Percentiles rank a stretch among this genome's conserved stretches.
Evolutionary conservation across 2,113 vertebrate species (phyloP).

Genomic region (Pterocles gutturalis): DNA sequence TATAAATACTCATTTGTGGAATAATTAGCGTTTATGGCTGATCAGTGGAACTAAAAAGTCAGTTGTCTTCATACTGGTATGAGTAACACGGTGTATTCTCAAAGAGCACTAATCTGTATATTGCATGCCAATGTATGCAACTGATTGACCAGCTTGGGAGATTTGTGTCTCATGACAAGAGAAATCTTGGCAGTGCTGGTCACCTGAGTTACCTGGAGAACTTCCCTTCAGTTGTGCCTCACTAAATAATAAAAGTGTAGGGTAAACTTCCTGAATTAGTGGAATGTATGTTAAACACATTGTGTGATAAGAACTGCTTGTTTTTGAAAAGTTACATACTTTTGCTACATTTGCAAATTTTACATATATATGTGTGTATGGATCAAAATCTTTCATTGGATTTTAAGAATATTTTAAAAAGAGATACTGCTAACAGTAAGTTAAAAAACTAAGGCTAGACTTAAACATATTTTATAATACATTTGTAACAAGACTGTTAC

Average conservation of each 20-base stretch:
- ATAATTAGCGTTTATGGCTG: constrained; percentile 16
- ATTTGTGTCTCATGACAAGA: fast-evolving
- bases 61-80: background rate
- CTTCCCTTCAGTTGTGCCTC: background rate
- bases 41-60: background rate
- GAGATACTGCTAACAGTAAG: background rate
- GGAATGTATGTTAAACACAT: background rate
- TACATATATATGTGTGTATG: fast-evolving
- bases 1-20: constrained; percentile 8
- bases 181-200: background rate
- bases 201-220: background rate
- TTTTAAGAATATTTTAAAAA: background rate
- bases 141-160: background rate
- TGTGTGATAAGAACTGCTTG: background rate
- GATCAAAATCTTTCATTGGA: background rate
- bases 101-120: background rate
- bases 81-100: background rate
- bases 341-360: background rate
- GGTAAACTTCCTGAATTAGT: background rate
- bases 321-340: background rate
- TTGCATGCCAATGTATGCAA: background rate
- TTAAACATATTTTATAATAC: background rate
- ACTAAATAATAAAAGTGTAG: background rate
- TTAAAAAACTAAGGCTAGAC: background rate
- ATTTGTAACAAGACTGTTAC: background rate